Evolutionary conservation across 1,140 invertebrate species (phyloP).

Genomic region (Adelges cooleyi): DNA sequence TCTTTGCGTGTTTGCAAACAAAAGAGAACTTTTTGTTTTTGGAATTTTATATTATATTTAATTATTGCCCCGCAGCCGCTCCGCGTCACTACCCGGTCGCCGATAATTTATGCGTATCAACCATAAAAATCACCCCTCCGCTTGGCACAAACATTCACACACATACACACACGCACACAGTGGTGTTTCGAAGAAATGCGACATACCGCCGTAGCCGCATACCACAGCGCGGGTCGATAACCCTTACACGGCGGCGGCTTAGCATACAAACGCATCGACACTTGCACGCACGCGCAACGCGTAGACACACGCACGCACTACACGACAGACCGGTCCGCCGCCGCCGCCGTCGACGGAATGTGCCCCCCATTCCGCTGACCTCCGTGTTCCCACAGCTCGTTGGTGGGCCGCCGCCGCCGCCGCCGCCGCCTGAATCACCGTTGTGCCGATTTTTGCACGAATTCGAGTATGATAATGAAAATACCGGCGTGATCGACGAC

Average conservation of each 20-base stretch:
- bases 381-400: constrained; percentile 21
- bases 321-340: constrained; percentile 19
- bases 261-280: constrained; percentile 22
- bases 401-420: constrained; percentile 6
- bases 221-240: constrained; percentile 24
- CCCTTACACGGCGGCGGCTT: constrained; percentile 26
- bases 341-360: constrained; percentile 17
- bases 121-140: neutral
- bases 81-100: neutral
- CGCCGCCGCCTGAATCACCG: neutral
- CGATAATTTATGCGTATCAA: neutral
- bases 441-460: neutral
- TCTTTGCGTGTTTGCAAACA: too few species aligned
- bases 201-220: constrained; percentile 22
- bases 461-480: neutral
- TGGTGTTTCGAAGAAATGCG: constrained; percentile 26
- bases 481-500: neutral
- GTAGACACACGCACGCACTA: neutral
- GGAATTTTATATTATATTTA: neutral
- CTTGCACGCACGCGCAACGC: constrained; percentile 8
- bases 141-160: neutral
- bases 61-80: neutral
- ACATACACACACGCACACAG: neutral
- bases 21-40: neutral
- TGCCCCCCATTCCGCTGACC: constrained; percentile 8